These are phyloP conservation scores for Caenorhabditis wallacei DNA, from an alignment of 2,888 invertebrate species.

Conservation along the genomic window DNA sequence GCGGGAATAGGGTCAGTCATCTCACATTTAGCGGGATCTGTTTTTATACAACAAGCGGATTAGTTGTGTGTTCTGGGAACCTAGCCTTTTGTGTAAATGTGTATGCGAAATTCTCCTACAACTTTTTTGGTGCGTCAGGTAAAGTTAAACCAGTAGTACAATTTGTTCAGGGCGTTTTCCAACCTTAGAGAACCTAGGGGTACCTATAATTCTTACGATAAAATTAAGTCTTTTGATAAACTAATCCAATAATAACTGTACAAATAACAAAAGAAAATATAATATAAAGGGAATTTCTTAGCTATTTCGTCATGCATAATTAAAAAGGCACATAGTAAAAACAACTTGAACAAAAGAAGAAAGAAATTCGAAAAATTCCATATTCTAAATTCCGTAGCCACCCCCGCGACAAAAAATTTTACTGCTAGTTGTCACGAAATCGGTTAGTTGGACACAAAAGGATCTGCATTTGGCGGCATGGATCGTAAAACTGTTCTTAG, in stretches of 20 bases:
- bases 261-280: too few species aligned
- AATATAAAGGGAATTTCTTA: too few species aligned
- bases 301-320: background rate
- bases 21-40: conserved; percentile 41
- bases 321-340: background rate
- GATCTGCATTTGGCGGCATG: conserved; percentile 37
- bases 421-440: conserved; percentile 39
- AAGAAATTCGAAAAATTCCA: background rate
- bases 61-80: conserved; percentile 59
- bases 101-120: conserved; percentile 2
- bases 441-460: background rate
- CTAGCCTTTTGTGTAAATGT: conserved; percentile 24
- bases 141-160: conserved; percentile 28
- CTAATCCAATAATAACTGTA: too few species aligned
- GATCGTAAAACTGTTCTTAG: conserved; percentile 60
- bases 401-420: too few species aligned
- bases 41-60: conserved; percentile 59
- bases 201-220: too few species aligned
- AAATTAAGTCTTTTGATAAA: too few species aligned
- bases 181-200: background rate
- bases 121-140: background rate
- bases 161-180: conserved; percentile 20
- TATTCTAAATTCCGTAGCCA: too few species aligned
- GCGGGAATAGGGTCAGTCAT: conserved; percentile 31
- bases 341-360: background rate